Conservation (phyloP, 2,888 invertebrate species). For the Sphaerophoria taeniata region DNA sequence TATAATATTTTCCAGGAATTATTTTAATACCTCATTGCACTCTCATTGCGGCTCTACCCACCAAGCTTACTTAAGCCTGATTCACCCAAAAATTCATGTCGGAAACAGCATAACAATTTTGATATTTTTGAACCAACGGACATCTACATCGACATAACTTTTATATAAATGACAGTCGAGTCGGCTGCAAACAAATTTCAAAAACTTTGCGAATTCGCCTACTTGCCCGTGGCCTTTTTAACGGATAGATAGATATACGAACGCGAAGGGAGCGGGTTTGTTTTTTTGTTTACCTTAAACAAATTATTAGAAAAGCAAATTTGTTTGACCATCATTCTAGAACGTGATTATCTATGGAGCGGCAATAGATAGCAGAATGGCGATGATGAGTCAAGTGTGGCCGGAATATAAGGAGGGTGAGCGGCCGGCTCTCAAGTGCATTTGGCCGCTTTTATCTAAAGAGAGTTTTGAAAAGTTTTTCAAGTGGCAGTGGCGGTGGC, state of each 20-base stretch:
- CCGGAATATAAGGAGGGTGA: neutral
- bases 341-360: slow-evolving; percentile 71
- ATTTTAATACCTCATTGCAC: slow-evolving; percentile 36
- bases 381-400: slow-evolving; percentile 63
- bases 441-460: slow-evolving; percentile 70
- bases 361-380: slow-evolving; percentile 49
- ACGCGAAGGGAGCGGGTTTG: slow-evolving; percentile 7
- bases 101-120: slow-evolving; percentile 34
- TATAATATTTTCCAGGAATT: slow-evolving; percentile 34
- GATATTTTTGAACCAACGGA: neutral
- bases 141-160: too few species aligned
- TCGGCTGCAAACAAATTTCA: slow-evolving; percentile 27
- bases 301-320: slow-evolving; percentile 70
- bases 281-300: slow-evolving; percentile 58
- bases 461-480: slow-evolving; percentile 64
- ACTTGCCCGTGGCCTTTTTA: neutral
- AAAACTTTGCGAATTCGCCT: slow-evolving; percentile 27
- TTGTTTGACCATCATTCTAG: slow-evolving; percentile 74
- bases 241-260: neutral
- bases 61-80: slow-evolving; percentile 49
- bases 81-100: slow-evolving; percentile 57
- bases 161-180: too few species aligned
- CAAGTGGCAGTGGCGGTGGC: slow-evolving; percentile 52
- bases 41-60: slow-evolving; percentile 30
- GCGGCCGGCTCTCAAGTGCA: slow-evolving; percentile 63